These are phyloP conservation scores for Neodiprion lecontei DNA, from an alignment of 1,140 invertebrate genomes.

Conservation along the genomic window DNA sequence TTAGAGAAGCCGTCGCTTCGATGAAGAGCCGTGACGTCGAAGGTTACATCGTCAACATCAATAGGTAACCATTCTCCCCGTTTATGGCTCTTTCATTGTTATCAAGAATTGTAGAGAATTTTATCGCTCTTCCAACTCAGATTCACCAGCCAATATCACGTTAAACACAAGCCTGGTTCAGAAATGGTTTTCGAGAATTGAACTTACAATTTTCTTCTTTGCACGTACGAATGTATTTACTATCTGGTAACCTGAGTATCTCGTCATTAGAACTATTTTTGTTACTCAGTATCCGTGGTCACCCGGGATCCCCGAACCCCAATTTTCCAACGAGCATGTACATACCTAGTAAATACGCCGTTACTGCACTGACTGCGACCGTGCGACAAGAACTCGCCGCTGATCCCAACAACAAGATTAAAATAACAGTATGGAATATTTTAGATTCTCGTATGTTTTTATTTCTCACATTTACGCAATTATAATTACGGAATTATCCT, in stretches of 20 bases:
- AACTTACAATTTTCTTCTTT: too few species aligned
- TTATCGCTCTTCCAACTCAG: constrained; percentile 5
- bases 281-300: constrained; percentile 41
- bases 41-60: constrained; percentile 78
- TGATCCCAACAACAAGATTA: constrained; percentile 42
- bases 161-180: neutral
- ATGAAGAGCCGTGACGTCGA: constrained; percentile 70
- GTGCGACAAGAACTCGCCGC: constrained; percentile 52
- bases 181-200: too few species aligned
- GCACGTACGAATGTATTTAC: too few species aligned
- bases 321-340: constrained; percentile 38
- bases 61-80: constrained; percentile 62
- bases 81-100: neutral
- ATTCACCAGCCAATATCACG: neutral
- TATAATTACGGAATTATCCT: constrained; percentile 46
- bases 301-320: constrained; percentile 34
- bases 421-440: constrained; percentile 40
- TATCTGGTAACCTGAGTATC: too few species aligned
- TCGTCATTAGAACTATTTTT: too few species aligned
- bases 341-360: constrained; percentile 56
- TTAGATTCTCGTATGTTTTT: too few species aligned
- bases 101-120: neutral
- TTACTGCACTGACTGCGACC: constrained; percentile 56
- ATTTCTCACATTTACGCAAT: neutral
- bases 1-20: constrained; percentile 59